phyloP scores from a whole-genome alignment of 2,797 vertebrate species.

The Phrynocephalus guinanensis region DNA sequence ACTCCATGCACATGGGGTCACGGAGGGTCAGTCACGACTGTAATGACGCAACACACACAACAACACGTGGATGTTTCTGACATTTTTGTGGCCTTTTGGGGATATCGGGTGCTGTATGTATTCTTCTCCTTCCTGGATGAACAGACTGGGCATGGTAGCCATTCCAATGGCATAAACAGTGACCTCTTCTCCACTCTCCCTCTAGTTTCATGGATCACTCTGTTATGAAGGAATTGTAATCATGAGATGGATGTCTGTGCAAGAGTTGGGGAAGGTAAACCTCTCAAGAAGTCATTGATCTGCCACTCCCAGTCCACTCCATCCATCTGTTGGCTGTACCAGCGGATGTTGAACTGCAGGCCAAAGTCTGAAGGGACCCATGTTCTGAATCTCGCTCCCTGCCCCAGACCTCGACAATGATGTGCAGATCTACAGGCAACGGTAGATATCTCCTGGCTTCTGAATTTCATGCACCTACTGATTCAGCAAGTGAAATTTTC shows the following conservation, averaged over 20 bases:
- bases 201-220: background rate
- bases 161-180: background rate
- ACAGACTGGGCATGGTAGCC: background rate
- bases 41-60: too few species aligned
- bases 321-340: background rate
- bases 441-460: too few species aligned
- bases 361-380: background rate
- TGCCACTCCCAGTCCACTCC: background rate
- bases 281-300: background rate
- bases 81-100: background rate
- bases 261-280: background rate
- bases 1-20: too few species aligned
- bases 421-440: background rate
- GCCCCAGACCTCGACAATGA: background rate
- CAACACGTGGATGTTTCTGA: background rate
- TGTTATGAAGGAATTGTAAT: background rate
- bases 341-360: background rate
- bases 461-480: too few species aligned
- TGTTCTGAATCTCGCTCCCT: background rate
- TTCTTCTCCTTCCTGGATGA: background rate
- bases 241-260: background rate
- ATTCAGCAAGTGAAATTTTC: too few species aligned
- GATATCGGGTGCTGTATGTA: background rate
- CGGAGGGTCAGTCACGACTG: too few species aligned
- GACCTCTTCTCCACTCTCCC: background rate